Evolutionary conservation across 2,113 vertebrate species (phyloP).

Genomic region (Melierax canorus): DNA sequence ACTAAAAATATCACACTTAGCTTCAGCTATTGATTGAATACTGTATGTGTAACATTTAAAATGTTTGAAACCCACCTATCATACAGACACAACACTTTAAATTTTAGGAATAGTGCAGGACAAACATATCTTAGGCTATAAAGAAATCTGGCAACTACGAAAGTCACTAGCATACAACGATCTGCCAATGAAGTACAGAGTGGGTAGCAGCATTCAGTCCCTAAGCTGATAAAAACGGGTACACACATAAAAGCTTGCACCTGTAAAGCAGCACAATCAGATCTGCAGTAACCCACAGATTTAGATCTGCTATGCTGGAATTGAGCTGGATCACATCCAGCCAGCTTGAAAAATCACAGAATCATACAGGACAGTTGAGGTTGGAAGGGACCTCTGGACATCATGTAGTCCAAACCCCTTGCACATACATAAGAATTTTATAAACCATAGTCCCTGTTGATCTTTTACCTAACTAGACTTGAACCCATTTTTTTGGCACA

Average conservation of each 20-base stretch:
- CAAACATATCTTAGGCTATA: neutral
- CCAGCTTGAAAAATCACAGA: neutral
- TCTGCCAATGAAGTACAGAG: neutral
- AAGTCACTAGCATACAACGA: neutral
- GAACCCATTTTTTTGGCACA: neutral
- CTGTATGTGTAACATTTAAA: neutral
- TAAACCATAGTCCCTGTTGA: neutral
- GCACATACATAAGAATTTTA: neutral
- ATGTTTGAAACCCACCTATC: neutral
- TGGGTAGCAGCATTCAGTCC: fast-evolving
- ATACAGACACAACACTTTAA: neutral
- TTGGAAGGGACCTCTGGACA: neutral
- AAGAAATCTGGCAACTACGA: neutral
- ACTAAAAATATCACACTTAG: neutral
- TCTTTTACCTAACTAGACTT: neutral
- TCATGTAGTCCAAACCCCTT: neutral
- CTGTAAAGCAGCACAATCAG: neutral
- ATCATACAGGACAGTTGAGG: neutral
- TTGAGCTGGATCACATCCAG: neutral
- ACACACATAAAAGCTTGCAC: neutral
- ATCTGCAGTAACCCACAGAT: neutral
- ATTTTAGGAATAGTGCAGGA: neutral
- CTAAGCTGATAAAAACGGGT: neutral
- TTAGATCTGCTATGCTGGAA: neutral
- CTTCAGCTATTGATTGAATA: neutral